Base-by-base conservation (phyloP, 2,797 vertebrate species). In the Mus spretus region DNA sequence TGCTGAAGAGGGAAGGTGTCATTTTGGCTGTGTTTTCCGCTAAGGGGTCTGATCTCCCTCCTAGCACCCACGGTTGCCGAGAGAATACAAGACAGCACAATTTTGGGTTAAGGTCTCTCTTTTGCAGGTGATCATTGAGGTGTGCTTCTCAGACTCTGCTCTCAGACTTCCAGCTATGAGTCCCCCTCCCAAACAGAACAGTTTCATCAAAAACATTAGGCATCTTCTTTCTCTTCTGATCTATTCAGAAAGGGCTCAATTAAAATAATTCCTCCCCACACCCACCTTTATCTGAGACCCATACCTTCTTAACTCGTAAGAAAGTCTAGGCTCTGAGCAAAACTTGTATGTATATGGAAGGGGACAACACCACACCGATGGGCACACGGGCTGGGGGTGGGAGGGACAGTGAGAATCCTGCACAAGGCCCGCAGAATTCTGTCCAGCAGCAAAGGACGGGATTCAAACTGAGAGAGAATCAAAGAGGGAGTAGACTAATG, bases 151-250 rank as follows among this genome's bases (percentile, higher is more conserved):
- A 75, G 4, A n/a, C 7, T 44, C 47, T 37, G n/a, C 19, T 44
- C 86, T 90, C 44, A 8, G 70, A 50, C 61, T 87, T 94, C 53
- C 65, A 63, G n/a, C 47, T 84, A 5, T 63, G 63, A 47, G 67
- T 26, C 40, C 28, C 47, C 34, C 2, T 74, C 31, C 31, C 9
- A 50, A 92, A 47, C 53, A 50, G 11, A 19, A 44, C 5, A 34
- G 0, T 90, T 72, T 90, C 75, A 92, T 95, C 63, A 80, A 85
- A 92, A 63, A 11, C 34, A 92, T 61, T 20, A 77, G 57, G 20
- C 28, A 2, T 85, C 47, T 89, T 80, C 19, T 74, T 84, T 70
- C 47, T 20, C 47, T 90, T 67, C 44, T 7, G 28, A 31, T 70
- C 9, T 47, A 2, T 22, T 81, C 14, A 61, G 72, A 90, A 95